phyloP scores from a whole-genome alignment of 2,113 vertebrate genomes.

The Calyptomena viridis region DNA sequence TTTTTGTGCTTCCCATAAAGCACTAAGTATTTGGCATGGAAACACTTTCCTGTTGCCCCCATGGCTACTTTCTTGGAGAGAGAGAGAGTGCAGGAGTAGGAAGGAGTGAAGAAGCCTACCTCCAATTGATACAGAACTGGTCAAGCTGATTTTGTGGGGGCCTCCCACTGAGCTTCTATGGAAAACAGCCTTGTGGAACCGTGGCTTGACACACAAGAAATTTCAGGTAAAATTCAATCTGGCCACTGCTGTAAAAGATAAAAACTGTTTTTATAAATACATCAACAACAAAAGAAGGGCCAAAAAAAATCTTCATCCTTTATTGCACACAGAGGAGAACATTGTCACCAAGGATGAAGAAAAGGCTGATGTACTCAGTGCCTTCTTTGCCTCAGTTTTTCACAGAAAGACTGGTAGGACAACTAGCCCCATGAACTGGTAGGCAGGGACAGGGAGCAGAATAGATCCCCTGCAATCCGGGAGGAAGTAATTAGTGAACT shows the following conservation, averaged over 20 bases:
- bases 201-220: not conserved
- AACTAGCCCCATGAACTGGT: not conserved
- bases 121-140: not conserved
- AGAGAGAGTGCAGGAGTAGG: not conserved
- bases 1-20: not conserved
- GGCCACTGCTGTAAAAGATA: not conserved
- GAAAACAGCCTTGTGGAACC: not conserved
- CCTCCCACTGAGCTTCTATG: not conserved
- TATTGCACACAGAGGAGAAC: not conserved
- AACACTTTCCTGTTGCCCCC: not conserved
- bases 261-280: not conserved
- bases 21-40: not conserved
- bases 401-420: not conserved
- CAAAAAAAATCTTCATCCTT: not conserved
- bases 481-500: not conserved
- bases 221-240: not conserved
- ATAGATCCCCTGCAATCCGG: not conserved
- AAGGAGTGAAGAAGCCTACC: not conserved
- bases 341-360: not conserved
- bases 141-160: not conserved
- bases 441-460: not conserved
- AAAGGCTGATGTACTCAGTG: not conserved
- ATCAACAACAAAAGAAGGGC: not conserved
- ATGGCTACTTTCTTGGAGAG: not conserved
- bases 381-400: not conserved